phyloP scores from a whole-genome alignment of 2,113 vertebrate genomes.

The Tachuris rubrigastra region DNA sequence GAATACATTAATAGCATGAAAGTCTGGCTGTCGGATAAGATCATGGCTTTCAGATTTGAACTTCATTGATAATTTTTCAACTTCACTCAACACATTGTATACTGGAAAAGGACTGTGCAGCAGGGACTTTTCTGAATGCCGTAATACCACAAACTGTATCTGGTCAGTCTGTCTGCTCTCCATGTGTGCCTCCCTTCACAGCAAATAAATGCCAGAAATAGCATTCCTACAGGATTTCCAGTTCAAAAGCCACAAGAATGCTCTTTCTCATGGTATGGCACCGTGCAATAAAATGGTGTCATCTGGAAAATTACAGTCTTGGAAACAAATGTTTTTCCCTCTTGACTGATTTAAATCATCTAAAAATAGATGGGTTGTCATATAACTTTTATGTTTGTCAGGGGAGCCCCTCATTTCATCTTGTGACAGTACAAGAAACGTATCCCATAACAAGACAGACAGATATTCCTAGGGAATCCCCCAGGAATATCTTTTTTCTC shows the following conservation, averaged over 20 bases:
- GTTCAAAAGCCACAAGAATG: conserved; percentile 77
- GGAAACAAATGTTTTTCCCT: conserved; percentile 69
- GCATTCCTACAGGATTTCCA: conserved; percentile 76
- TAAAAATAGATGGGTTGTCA: conserved; percentile 73
- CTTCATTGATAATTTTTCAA: conserved; percentile 48
- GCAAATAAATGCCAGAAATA: conserved; percentile 74
- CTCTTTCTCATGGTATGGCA: conserved; percentile 76
- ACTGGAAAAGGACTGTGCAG: conserved; percentile 17
- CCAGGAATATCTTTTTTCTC: neutral
- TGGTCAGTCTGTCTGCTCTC: conserved; percentile 68
- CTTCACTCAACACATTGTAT: conserved; percentile 49
- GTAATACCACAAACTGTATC: conserved; percentile 67
- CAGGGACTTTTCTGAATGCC: conserved; percentile 61
- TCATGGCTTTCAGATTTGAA: conserved; percentile 40
- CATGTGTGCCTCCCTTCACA: conserved; percentile 63
- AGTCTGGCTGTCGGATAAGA: conserved; percentile 53
- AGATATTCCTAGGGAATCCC: conserved; percentile 37
- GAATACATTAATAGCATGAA: conserved; percentile 13
- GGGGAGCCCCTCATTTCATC: conserved; percentile 45
- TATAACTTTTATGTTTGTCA: conserved; percentile 50
- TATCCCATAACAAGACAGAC: neutral
- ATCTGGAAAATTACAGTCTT: conserved; percentile 78
- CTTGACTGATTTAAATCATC: conserved; percentile 68
- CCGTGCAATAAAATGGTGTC: conserved; percentile 71
- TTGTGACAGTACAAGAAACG: conserved; percentile 20